Evolutionary conservation across 1,140 invertebrate genomes (phyloP).

Genomic region (Teleogryllus occipitalis): DNA sequence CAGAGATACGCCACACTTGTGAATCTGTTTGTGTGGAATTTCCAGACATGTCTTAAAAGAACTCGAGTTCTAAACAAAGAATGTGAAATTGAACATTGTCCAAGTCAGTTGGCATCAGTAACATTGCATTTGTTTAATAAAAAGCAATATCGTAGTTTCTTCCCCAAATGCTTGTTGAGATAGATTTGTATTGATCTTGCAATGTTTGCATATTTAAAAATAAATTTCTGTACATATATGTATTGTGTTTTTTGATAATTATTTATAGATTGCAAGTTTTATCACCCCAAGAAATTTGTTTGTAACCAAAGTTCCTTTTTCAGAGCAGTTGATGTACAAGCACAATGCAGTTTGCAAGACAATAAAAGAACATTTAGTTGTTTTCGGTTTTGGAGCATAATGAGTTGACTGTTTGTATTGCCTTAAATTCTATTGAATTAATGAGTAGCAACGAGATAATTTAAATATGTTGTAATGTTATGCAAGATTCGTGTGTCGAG

Average conservation of each 20-base stretch:
- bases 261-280: too few species aligned
- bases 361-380: too few species aligned
- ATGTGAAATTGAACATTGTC: constrained; percentile 36
- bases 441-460: too few species aligned
- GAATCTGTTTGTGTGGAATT: constrained; percentile 37
- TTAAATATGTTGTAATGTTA: too few species aligned
- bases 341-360: too few species aligned
- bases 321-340: too few species aligned
- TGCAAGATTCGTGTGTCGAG: too few species aligned
- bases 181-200: constrained; percentile 47
- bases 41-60: constrained; percentile 32
- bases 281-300: too few species aligned
- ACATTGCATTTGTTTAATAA: constrained; percentile 21
- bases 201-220: constrained; percentile 49
- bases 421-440: too few species aligned
- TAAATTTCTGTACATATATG: constrained; percentile 45
- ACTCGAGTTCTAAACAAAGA: constrained; percentile 34
- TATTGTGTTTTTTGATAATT: background rate
- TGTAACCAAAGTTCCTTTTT: too few species aligned
- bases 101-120: constrained; percentile 34
- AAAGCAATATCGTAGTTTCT: constrained; percentile 39
- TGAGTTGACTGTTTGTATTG: too few species aligned
- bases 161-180: constrained; percentile 47
- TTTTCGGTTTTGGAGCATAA: too few species aligned
- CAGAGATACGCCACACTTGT: constrained; percentile 21